Evolutionary conservation across 2,113 vertebrate species (phyloP).

Genomic region (Rostratula benghalensis): DNA sequence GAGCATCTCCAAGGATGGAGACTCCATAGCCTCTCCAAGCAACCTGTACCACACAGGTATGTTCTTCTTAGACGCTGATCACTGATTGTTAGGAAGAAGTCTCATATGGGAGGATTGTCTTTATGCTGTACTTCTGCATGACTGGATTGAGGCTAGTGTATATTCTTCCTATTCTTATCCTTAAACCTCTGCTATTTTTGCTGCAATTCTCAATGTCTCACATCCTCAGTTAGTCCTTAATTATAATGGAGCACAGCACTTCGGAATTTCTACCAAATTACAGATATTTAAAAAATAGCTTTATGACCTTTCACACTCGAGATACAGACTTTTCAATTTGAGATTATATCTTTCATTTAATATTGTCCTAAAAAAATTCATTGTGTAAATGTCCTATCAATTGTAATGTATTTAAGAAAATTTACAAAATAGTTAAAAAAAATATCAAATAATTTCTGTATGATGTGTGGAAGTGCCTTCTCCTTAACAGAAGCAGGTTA

Average conservation of each 20-base stretch:
- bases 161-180: neutral
- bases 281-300: rapidly evolving
- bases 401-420: neutral
- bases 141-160: neutral
- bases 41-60: neutral
- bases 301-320: neutral
- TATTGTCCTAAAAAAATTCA: neutral
- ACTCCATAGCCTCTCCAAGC: neutral
- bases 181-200: neutral
- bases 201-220: neutral
- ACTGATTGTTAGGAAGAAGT: neutral
- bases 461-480: neutral
- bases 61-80: neutral
- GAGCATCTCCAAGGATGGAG: neutral
- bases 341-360: neutral
- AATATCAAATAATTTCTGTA: neutral
- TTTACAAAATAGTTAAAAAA: neutral
- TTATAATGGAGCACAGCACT: neutral
- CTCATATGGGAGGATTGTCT: neutral
- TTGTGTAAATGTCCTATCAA: neutral
- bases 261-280: neutral
- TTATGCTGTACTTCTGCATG: neutral
- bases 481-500: neutral
- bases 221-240: neutral
- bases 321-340: neutral